Evolutionary conservation across 2,113 vertebrate species (phyloP), one percentile per base, ranked within the genome.

Genomic region (Columba livia): DNA sequence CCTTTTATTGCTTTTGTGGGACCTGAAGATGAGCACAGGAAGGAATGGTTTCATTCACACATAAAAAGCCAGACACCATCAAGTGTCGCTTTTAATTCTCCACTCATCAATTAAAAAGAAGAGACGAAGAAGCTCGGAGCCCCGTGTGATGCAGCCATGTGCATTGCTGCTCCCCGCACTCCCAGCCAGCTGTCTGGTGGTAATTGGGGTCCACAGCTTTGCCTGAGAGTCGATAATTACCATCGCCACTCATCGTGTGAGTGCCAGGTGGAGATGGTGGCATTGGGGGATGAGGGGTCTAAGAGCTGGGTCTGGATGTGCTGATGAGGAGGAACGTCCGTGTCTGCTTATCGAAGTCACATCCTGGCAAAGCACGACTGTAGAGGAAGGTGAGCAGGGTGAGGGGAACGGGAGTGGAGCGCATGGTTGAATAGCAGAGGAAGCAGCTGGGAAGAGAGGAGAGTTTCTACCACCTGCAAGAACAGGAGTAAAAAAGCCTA

Each of bases 41-140:
- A 94, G 90, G 78, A 75, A 51, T n/a, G 44, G 57, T 75, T 93
- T 81, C 48, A 25, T 82, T 85, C 79, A 89, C 90, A 93, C 29
- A 2, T 29, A 83, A 83, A 87, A 84, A 62, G 50, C 47, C 50
- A 64, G 80, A 31, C 61, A 44, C 42, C 69, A 44, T 38, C 50
- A 31, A 78, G 70, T 29, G 85, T 60, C 20, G 3, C 81, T 91
- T 81, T 42, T 38, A 71, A 60, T 79, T 94, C 78, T 87, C 57
- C 28, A 4, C 21, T 56, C 13, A 6, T 54, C 2, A 3, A 1
- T 53, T 21, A 40, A 75, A 12, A 72, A 58, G 24, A 67, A 79
- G 69, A 34, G 40, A 9, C 1, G 10, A 48, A 48, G 77, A 5
- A 79, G 56, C 65, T 50, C 24, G 12, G 83, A 81, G 67, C 58